These are phyloP conservation scores for Panthera uncia DNA, from an alignment of 2,113 vertebrate species.

Conservation along the genomic window DNA sequence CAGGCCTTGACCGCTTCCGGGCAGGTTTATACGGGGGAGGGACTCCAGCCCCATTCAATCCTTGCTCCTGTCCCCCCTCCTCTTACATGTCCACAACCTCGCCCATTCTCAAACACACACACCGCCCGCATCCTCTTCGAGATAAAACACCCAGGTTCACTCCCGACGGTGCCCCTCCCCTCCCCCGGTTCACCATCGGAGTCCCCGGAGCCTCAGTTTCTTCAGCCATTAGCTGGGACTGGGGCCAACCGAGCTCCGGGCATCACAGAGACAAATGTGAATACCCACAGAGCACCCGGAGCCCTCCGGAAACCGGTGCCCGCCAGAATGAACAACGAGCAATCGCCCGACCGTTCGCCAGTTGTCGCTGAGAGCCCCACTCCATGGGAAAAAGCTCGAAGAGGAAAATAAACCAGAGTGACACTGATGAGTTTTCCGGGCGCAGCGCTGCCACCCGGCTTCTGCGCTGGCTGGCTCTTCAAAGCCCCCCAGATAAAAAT, in stretches of 20 bases:
- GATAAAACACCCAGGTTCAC: neutral
- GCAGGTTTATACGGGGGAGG: neutral
- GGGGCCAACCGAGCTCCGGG: neutral
- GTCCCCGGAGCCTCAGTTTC: conserved; percentile 46
- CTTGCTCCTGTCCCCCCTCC: too few species aligned
- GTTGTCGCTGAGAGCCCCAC: conserved; percentile 58
- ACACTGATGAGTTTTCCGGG: neutral
- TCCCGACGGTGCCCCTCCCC: neutral
- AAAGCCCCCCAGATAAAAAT: neutral
- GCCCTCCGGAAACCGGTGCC: neutral
- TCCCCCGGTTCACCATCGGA: rapidly evolving
- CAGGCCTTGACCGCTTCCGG: neutral
- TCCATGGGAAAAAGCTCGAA: neutral
- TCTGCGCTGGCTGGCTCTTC: neutral
- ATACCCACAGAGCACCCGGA: neutral
- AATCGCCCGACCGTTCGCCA: neutral
- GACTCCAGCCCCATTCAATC: rapidly evolving
- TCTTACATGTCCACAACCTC: too few species aligned
- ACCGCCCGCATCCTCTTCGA: neutral
- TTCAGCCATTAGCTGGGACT: neutral
- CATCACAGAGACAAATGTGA: neutral
- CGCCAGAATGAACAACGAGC: conserved; percentile 59
- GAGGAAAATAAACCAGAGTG: neutral
- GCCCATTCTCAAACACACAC: neutral
- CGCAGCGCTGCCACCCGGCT: rapidly evolving